A percentile compares a stretch with the other conserved stretches of the same genome.
phyloP scores from a whole-genome alignment of 2,113 vertebrate genomes.

The Osmerus eperlanus region DNA sequence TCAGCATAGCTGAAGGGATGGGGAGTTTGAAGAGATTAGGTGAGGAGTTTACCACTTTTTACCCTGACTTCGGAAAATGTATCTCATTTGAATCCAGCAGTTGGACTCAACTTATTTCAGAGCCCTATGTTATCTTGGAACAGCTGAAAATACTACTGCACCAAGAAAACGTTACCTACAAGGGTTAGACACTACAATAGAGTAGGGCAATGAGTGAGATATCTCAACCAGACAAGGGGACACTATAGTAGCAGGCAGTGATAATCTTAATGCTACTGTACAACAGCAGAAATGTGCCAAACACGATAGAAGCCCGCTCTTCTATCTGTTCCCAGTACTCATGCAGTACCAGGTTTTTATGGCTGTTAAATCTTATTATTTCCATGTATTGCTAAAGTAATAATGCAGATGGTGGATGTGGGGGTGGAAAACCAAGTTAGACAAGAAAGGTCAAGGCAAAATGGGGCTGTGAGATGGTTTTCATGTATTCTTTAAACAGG shows the following conservation, averaged over 20 bases:
- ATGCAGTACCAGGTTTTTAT: constrained; percentile 50
- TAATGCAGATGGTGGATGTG: constrained; percentile 41
- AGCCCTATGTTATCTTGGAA: constrained; percentile 43
- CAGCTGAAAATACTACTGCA: constrained; percentile 9
- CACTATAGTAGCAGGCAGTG: constrained; percentile 53
- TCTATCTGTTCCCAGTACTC: constrained; percentile 40
- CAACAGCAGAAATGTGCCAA: not conserved
- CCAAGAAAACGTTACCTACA: not conserved
- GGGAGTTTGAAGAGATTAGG: constrained; percentile 26
- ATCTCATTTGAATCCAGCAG: constrained; percentile 22
- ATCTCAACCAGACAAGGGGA: constrained; percentile 30
- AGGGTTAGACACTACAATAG: not conserved
- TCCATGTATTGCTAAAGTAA: constrained; percentile 18
- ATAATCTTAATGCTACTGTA: constrained; percentile 39
- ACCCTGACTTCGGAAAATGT: constrained; percentile 23
- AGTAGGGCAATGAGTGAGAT: constrained; percentile 26
- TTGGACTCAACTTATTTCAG: constrained; percentile 20
- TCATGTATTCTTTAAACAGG: constrained; percentile 71
- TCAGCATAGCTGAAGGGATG: constrained; percentile 41
- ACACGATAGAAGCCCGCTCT: constrained; percentile 13
- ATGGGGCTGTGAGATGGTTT: constrained; percentile 42
- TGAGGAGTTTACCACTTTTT: constrained; percentile 30
- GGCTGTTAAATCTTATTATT: constrained; percentile 31
- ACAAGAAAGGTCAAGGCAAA: constrained; percentile 30
- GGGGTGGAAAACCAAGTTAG: constrained; percentile 49